phyloP scores from a whole-genome alignment of 2,113 vertebrate species.

The Elephantulus edwardii region DNA sequence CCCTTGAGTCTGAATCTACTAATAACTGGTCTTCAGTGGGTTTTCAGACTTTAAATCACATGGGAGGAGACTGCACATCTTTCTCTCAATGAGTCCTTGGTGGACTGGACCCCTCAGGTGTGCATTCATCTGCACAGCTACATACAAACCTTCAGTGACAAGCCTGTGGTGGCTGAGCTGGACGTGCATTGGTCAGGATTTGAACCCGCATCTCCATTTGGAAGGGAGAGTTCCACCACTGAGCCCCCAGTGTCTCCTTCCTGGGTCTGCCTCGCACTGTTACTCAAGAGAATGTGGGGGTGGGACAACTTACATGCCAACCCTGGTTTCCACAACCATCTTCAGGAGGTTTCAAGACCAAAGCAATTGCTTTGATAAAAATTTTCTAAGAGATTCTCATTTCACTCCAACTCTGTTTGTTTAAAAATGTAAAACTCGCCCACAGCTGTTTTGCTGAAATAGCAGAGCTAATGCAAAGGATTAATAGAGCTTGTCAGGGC shows the following conservation, averaged over 20 bases:
- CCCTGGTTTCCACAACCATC: not conserved
- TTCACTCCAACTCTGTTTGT: not conserved
- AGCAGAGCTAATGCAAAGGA: not conserved
- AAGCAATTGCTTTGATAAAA: not conserved
- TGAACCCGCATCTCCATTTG: not conserved
- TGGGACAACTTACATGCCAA: not conserved
- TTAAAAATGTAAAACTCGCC: not conserved
- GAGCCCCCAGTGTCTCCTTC: too few species aligned
- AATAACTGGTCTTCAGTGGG: too few species aligned
- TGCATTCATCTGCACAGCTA: not conserved
- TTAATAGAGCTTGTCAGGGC: rapidly evolving
- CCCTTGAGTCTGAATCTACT: too few species aligned
- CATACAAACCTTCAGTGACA: not conserved
- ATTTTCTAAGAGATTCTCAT: not conserved
- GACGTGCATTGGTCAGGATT: not conserved
- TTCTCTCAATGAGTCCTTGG: not conserved
- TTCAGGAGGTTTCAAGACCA: not conserved
- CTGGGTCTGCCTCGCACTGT: not conserved
- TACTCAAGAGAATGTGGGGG: not conserved
- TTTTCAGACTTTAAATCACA: too few species aligned
- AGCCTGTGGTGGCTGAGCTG: not conserved
- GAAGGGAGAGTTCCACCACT: not conserved
- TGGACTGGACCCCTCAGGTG: too few species aligned
- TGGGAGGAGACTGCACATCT: not conserved
- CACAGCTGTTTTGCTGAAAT: not conserved